Base-by-base conservation (phyloP, 2,888 invertebrate species). In the Luperina testacea region DNA sequence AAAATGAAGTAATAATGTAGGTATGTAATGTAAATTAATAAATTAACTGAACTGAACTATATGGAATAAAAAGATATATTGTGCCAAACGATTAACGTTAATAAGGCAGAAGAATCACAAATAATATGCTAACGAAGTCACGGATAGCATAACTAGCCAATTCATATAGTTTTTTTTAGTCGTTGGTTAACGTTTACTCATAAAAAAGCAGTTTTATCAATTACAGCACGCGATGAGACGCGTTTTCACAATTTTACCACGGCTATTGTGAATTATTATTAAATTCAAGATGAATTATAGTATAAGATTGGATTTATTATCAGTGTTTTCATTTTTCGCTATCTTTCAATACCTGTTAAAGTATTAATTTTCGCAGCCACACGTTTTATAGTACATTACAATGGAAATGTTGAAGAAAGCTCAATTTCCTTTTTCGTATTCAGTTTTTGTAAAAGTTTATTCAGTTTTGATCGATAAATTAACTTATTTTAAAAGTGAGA, bases 271-370 rank as follows among this genome's bases (percentile, higher is more conserved):
- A 6, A 17, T 65, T 67, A 15, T 51, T 76, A 75, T 80, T 61
- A 9, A 78, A 61, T 70, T 75, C 9, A 42, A 72, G 51, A 67
- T n/a, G 45, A 42, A 72, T 69, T 75, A 75, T 83, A 63, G 48
- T 32, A 13, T 59, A 20, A 61, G 32, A 83, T 72, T 83, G n/a
- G 15, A 83, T 79, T 72, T 75, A 38, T 27, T 79, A 75, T 65
- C n/a, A 32, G 13, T 61, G 38, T 69, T 75, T 83, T 83, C 79
- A 75, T 69, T 32, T 69, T 53, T 53, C 1, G 11, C 38, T 70
- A 59, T 57, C 63, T 80, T 38, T 80, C 8, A 38, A 61, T 48
- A 72, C 63, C 68, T 27, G 6, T 78, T 38, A 24, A 48, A 38
- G 48, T 64, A 69, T 79, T 70, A 1, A 73, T 57, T 65, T 32